Percentiles rank a stretch among this genome's conserved stretches.
phyloP scores from a whole-genome alignment of 2,888 invertebrate species.

The Timema podura region DNA sequence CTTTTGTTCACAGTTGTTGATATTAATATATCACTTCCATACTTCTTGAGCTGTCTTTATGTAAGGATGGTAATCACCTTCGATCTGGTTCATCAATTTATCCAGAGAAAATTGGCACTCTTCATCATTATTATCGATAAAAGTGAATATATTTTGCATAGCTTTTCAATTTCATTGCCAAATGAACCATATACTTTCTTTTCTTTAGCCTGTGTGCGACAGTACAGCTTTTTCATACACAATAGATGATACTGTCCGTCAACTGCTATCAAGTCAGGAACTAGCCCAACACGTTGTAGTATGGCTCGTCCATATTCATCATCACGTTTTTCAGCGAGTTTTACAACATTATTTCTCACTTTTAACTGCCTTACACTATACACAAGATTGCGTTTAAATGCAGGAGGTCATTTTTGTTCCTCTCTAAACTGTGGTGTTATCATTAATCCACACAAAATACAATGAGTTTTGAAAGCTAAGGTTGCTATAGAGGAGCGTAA shows the following conservation, averaged over 20 bases:
- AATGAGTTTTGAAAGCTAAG: slow-evolving; percentile 2
- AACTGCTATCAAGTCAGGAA: slow-evolving; percentile 14
- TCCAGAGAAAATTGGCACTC: slow-evolving; percentile 20
- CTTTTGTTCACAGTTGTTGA: slow-evolving; percentile 10
- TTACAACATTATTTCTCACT: slow-evolving; percentile 11
- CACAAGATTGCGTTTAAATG: slow-evolving; percentile 13
- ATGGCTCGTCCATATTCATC: slow-evolving; percentile 21
- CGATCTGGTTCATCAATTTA: slow-evolving; percentile 13
- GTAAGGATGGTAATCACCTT: slow-evolving; percentile 7
- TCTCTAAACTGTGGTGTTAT: slow-evolving; percentile 3
- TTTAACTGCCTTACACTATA: slow-evolving; percentile 1
- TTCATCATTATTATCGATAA: slow-evolving; percentile 19
- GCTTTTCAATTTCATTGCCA: slow-evolving; percentile 11
- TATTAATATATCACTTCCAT: slow-evolving; percentile 20
- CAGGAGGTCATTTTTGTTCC: background rate
- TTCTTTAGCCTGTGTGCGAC: background rate
- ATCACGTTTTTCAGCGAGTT: slow-evolving; percentile 19
- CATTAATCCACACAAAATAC: background rate
- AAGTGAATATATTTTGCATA: slow-evolving; percentile 16
- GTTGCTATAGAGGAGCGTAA: background rate
- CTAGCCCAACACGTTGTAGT: slow-evolving; percentile 9
- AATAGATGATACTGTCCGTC: slow-evolving; percentile 2
- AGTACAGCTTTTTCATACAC: slow-evolving; percentile 16
- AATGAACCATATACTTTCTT: slow-evolving; percentile 11
- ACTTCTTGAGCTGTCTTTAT: slow-evolving; percentile 14